Evolutionary conservation across 1,140 invertebrate genomes (phyloP).

Genomic region (Camponotus vicinus): DNA sequence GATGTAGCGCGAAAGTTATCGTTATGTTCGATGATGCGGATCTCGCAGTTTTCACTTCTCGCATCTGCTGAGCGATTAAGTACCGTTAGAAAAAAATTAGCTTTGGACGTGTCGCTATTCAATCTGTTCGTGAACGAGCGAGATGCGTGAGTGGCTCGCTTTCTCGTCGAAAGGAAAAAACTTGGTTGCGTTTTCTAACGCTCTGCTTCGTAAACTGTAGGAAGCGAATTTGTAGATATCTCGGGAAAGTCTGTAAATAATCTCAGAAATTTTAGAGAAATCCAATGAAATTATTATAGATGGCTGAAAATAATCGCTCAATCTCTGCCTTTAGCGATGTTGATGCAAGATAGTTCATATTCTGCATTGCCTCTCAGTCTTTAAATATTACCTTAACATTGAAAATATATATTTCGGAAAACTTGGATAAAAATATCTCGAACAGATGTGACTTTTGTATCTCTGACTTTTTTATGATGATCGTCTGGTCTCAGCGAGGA

Average conservation of each 20-base stretch:
- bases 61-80: neutral
- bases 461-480: neutral
- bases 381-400: constrained; percentile 44
- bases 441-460: constrained; percentile 15
- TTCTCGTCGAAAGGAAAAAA: constrained; percentile 48
- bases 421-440: constrained; percentile 41
- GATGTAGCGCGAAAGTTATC: neutral
- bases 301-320: neutral
- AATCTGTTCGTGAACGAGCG: neutral
- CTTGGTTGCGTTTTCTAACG: constrained; percentile 40
- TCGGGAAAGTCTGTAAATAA: constrained; percentile 28
- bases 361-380: neutral
- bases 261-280: constrained; percentile 16
- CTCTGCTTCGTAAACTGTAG: constrained; percentile 13
- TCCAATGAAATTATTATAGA: neutral
- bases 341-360: neutral
- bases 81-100: constrained; percentile 33
- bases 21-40: constrained; percentile 1
- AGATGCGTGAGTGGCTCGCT: constrained; percentile 9
- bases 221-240: neutral
- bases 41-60: constrained; percentile 29
- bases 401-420: constrained; percentile 20
- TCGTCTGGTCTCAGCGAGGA: constrained; percentile 2
- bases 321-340: too few relatives aligned
- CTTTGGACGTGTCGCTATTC: neutral